Base-by-base conservation (phyloP, 1,140 invertebrate genomes). In the Drosophila fuyamai region DNA sequence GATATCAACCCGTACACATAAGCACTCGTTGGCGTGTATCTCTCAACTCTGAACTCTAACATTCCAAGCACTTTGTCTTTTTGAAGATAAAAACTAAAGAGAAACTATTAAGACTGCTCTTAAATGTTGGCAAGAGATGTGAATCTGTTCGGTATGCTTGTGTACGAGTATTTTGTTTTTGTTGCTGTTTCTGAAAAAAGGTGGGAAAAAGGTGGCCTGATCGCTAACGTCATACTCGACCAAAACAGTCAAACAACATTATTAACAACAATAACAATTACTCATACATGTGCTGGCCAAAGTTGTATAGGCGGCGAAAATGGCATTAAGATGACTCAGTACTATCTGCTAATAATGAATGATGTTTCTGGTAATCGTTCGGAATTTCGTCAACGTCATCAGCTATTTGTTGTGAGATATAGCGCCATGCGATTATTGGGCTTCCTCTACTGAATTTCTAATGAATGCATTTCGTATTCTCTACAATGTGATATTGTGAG, bases 131-230 rank as follows among this genome's bases (percentile, higher is more conserved):
- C n/a, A 47, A 75, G 53, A 76, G 38, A 32, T 14, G 44, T 18
- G 29, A 43, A 14, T 55, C 36, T 12, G 12, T 54, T 18, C 1
- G 43, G 14, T 53, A 70, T 53, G 55, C 27, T 68, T 18, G 7
- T 16, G 9, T 18, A 41, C 14, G 61, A 67, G 67, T 44, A 23
- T 59, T 7, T 35, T 35, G 54, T 46, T 55, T 57, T 55, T 62
- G 47, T 61, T 62, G 43, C 54, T 48, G 27, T 59, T 68, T 32
- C 29, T 44, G 61, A 48, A 72, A 38, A 61, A 41, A 23, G 23
- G 23, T 47, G 55, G 48, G 61, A 54, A 88, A 53, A 86, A 86
- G 41, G 79, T 86, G 83, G 83, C 79, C 76, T 86, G 83, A 86
- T 86, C 79, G 60, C 27, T 86, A 81, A 60, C 83, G 84, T 89